Percentiles rank a stretch among this genome's conserved stretches.
phyloP scores from a whole-genome alignment of 2,797 vertebrate genomes.

The Chiroxiphia lanceolata region DNA sequence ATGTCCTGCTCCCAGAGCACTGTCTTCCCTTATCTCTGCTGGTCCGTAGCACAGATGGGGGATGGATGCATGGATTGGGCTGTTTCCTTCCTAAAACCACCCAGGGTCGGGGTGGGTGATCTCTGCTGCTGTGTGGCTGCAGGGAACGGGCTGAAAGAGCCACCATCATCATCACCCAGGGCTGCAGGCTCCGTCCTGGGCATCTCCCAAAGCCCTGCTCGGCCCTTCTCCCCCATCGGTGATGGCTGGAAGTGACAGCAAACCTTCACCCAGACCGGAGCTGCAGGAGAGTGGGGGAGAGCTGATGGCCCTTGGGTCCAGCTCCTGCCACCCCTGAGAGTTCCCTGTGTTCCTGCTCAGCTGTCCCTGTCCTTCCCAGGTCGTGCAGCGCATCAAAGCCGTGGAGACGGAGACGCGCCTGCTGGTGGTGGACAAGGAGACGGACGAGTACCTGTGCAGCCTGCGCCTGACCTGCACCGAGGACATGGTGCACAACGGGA shows the following conservation, averaged over 20 bases:
- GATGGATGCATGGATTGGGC: neutral
- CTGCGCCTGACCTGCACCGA: constrained; percentile 83
- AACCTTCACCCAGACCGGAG: fast-evolving
- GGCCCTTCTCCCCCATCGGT: neutral
- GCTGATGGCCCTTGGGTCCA: fast-evolving
- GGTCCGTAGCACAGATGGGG: neutral
- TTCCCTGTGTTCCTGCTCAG: neutral
- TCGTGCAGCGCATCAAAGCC: constrained; percentile 88
- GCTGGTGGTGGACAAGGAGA: constrained; percentile 90
- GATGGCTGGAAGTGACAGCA: fast-evolving
- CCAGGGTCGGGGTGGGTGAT: too few relatives aligned
- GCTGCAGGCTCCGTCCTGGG: neutral
- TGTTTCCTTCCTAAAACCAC: neutral
- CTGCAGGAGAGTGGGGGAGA: fast-evolving
- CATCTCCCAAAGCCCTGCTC: fast-evolving
- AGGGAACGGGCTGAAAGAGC: neutral
- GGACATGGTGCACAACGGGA: constrained; percentile 79
- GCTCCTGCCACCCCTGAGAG: fast-evolving
- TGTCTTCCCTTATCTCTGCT: neutral
- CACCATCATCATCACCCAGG: fast-evolving
- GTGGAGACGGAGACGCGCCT: constrained; percentile 85
- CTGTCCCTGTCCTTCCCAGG: constrained; percentile 70
- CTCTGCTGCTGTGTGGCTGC: neutral
- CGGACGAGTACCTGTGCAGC: constrained; percentile 84
- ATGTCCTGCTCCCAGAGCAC: neutral